Percentiles rank a stretch among this genome's conserved stretches.
Evolutionary conservation across 1,140 invertebrate species (phyloP).

Genomic region (Micrasema longulum): DNA sequence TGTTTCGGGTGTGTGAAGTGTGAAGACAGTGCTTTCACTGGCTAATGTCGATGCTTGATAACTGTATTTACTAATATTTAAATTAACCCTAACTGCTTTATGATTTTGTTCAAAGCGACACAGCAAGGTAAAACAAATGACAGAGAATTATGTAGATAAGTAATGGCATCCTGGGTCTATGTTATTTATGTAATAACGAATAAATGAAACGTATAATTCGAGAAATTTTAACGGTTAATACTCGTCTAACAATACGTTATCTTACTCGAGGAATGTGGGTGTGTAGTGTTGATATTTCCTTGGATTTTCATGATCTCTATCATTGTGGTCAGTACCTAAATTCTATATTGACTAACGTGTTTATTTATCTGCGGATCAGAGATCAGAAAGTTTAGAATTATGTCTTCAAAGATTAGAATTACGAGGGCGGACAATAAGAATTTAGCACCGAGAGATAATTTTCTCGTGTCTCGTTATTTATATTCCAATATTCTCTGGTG

Average conservation of each 20-base stretch:
- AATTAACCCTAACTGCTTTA: too few species aligned
- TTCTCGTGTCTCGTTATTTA: not conserved
- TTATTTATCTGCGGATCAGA: slow-evolving; percentile 1
- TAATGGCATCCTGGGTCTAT: not conserved
- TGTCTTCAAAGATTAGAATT: slow-evolving; percentile 2
- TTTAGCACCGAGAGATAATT: slow-evolving; percentile 9
- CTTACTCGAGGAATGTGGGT: not conserved
- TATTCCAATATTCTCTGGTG: not conserved
- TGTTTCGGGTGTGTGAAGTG: too few species aligned
- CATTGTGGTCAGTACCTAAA: not conserved
- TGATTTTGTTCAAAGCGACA: not conserved
- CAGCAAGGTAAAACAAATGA: not conserved
- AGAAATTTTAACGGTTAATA: not conserved
- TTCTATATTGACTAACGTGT: not conserved
- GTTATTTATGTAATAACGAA: not conserved
- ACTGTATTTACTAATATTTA: too few species aligned
- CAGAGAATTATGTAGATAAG: not conserved
- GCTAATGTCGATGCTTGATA: too few species aligned
- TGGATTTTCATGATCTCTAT: not conserved
- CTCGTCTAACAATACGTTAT: not conserved
- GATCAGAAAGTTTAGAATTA: slow-evolving; percentile 29
- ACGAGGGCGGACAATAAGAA: slow-evolving; percentile 10
- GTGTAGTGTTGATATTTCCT: not conserved
- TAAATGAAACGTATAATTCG: not conserved
- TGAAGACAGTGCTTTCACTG: too few species aligned